Evolutionary conservation across 2,797 vertebrate species (phyloP), one percentile per base, ranked within the genome.

Genomic region (Gambelia wislizenii): DNA sequence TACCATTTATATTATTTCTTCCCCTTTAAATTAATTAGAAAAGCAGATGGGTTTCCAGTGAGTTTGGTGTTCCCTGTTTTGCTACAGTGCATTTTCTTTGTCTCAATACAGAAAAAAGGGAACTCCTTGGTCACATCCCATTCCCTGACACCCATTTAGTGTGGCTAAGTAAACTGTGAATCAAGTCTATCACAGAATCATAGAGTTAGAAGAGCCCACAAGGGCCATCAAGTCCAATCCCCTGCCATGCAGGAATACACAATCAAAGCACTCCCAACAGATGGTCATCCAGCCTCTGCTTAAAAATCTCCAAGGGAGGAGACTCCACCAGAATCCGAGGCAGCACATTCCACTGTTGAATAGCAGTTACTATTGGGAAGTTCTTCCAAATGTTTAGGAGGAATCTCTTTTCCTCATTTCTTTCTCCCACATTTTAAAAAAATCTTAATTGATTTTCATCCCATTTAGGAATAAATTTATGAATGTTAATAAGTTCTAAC

Each of bases 1-100:
- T 59, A 42, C 42, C 42, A 30, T 82, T 82, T 92, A 42, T 90
- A 52, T 52, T 92, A 91, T 92, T 95, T 59, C 8, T 67, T 67
- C 27, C 79, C 87, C 14, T 0, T 25, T 93, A 88, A 81, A 87
- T 75, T 89, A 83, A 27, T 16, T 70, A 33, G 39, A 90, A 87
- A 85, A 74, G 8, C 64, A 49, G 91, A 44, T 39, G 25, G 75
- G 16, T 42, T 27, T 81, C 81, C 18, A 42, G 39, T 22, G 36
- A 44, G 42, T 76, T 30, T 33, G 27, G 9, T 33, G 30, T 33
- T 67, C 30, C 9, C 10, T 76, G 20, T 76, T 76, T 76, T 76
- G 22, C 25, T 44, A 44, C 74, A 30, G 4, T 25, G 42, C 74
- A 44, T 25, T 44, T 76, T 76, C 10, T 44, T 47, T 44, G 20